phyloP scores from a whole-genome alignment of 2,113 vertebrate genomes.

The Rallus limicola region DNA sequence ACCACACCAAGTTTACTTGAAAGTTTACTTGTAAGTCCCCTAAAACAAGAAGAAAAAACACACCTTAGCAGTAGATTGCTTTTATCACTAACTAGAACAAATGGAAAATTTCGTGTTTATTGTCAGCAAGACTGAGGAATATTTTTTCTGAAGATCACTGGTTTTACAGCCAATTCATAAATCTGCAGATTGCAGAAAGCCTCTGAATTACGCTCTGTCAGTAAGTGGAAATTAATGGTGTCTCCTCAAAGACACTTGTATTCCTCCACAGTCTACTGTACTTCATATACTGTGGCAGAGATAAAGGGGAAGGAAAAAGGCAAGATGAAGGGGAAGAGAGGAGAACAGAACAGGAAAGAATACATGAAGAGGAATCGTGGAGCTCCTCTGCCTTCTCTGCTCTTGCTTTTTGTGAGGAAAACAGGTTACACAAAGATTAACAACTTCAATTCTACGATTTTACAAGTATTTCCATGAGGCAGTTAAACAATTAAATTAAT shows the following conservation, averaged over 20 bases:
- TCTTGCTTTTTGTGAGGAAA: neutral
- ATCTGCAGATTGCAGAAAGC: neutral
- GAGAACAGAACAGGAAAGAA: neutral
- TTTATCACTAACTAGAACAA: neutral
- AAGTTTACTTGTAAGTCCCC: neutral
- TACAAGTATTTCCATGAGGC: neutral
- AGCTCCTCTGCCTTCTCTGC: neutral
- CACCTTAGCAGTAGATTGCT: neutral
- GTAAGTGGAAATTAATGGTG: neutral
- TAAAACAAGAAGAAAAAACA: neutral
- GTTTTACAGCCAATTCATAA: neutral
- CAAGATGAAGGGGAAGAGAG: neutral
- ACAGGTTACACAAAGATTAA: neutral
- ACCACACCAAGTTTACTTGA: neutral
- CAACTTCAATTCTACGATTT: neutral
- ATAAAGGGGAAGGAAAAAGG: neutral
- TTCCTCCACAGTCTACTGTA: neutral
- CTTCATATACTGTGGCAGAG: neutral
- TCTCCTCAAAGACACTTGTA: neutral
- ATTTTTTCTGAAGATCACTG: neutral
- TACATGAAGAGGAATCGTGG: neutral
- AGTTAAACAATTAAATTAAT: neutral
- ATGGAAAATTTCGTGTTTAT: neutral
- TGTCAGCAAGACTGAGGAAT: neutral
- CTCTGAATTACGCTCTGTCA: neutral